Evolutionary conservation across 2,888 invertebrate genomes (phyloP), one percentile per base, ranked within the genome.

Genomic region (Pheosia tremula): DNA sequence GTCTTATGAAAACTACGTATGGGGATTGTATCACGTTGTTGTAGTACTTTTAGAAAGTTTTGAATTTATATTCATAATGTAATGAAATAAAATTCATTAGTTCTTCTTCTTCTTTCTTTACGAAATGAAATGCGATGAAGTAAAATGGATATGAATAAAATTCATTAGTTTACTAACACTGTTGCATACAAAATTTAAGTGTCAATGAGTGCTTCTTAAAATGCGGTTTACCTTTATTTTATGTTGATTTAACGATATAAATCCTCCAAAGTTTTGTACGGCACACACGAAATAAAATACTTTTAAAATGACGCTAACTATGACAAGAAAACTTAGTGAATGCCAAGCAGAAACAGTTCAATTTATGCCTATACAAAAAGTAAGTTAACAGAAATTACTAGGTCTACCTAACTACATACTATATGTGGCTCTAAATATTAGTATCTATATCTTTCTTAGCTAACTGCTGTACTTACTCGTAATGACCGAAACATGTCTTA

Each of bases 361-460:
- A 78, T 92, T 92, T 80, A 87, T 93, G 91, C 85, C 91, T 41
- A 86, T 92, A 69, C 88, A 91, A 84, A 93, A 93, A 84, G 93
- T 93, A 82, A 88, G 47, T 43, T 43, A 43, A 9, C 43, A 43
- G 9, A 8, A 43, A 8, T 43, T 3, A 8, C 24, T 24, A 2
- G 24, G 4, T 43, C n/a, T n/a, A 41, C 5, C n/a, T 49, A 49
- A 3, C 11, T n/a, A 11, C 3, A n/a, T n/a, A 4, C 4, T 49
- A n/a, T 49, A 5, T 49, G 49, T 5, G 5, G n/a, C 10, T n/a
- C 6, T 49, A 49, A 4, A 47, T 47, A 9, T 47, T 47, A 11
- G n/a, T 47, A 47, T 6, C 4, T 47, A 49, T 36, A 24, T 0
- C 24, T 1, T 24, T 24, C 24, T 24, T 2, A 24, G 24, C 24